Evolutionary conservation across 2,888 invertebrate genomes (phyloP), one percentile per base, ranked within the genome.

Genomic region (Pedicia rivosa): DNA sequence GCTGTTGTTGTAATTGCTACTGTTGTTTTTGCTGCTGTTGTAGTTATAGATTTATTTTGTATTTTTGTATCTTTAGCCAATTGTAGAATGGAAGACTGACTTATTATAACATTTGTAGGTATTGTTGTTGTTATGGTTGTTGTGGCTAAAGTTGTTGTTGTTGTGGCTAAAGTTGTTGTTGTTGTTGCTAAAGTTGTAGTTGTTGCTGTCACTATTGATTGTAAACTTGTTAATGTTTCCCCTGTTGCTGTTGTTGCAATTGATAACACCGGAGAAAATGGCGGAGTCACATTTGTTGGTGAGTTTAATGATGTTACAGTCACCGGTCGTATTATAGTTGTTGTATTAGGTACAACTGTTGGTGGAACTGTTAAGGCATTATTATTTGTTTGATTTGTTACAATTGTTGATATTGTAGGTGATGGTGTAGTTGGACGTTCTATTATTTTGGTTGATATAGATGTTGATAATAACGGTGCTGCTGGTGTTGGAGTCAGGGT

Each of bases 211-310:
- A n/a, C n/a, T n/a, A n/a, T n/a, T n/a, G n/a, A n/a, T n/a, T n/a
- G n/a, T n/a, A n/a, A n/a, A n/a, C n/a, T n/a, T n/a, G n/a, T n/a
- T n/a, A n/a, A n/a, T n/a, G n/a, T n/a, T n/a, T n/a, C n/a, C n/a
- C n/a, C n/a, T n/a, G n/a, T n/a, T n/a, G n/a, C n/a, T n/a, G n/a
- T n/a, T n/a, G n/a, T n/a, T n/a, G n/a, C n/a, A n/a, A n/a, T n/a
- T n/a, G n/a, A n/a, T n/a, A n/a, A n/a, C n/a, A n/a, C n/a, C n/a
- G n/a, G n/a, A n/a, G n/a, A n/a, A n/a, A n/a, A n/a, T n/a, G n/a
- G n/a, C n/a, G n/a, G n/a, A n/a, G n/a, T n/a, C n/a, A 57, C 57
- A 3, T 58, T 57, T 36, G 57, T 57, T 35, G 57, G 57, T 40
- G 57, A n/a, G n/a, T n/a, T 57, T 19, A 57, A 57, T 3, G 20